Percentiles rank a stretch among this genome's conserved stretches.
Conservation (phyloP, 1,140 invertebrate species). For the Ditylenchus dipsaci region DNA sequence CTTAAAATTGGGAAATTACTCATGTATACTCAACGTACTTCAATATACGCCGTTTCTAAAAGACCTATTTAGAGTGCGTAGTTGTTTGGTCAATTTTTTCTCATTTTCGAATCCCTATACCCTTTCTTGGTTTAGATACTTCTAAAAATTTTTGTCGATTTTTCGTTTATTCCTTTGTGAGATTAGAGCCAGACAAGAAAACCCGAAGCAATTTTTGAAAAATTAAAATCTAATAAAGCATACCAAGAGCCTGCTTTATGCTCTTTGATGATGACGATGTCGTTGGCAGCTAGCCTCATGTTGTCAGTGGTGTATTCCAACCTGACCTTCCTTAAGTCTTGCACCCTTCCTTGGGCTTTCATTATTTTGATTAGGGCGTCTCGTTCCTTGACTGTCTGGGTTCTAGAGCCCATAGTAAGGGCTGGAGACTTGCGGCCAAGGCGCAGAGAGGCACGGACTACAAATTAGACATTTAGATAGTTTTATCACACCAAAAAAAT, state of each 20-base stretch:
- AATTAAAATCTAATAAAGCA: neutral
- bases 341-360: constrained; percentile 7
- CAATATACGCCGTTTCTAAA: neutral
- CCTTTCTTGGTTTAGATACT: too few species aligned
- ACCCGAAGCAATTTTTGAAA: neutral
- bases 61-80: constrained; percentile 4
- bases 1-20: constrained; percentile 18
- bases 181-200: too few species aligned
- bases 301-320: constrained; percentile 9
- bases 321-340: constrained; percentile 15
- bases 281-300: constrained; percentile 16
- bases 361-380: constrained; percentile 35
- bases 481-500: neutral
- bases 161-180: too few species aligned
- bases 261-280: constrained; percentile 28
- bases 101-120: neutral
- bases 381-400: constrained; percentile 31
- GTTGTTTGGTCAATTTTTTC: neutral
- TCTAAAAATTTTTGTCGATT: too few species aligned
- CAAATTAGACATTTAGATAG: constrained; percentile 6
- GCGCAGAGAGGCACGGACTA: constrained; percentile 1
- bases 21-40: too few species aligned
- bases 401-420: neutral
- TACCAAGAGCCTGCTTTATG: constrained; percentile 1
- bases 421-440: neutral